These are phyloP conservation scores for Aphidius ervi DNA, from an alignment of 1,140 invertebrate genomes.

Conservation along the genomic window DNA sequence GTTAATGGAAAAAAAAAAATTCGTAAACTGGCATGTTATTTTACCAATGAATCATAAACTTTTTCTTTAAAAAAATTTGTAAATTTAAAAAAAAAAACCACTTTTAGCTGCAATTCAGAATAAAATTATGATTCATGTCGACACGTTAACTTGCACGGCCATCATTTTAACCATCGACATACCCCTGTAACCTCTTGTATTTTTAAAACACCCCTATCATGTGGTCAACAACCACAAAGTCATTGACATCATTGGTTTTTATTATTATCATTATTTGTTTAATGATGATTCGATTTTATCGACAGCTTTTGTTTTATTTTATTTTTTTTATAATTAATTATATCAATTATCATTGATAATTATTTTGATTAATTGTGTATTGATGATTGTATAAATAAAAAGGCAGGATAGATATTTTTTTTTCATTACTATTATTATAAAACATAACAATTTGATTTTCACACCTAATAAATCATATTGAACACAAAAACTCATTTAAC, in stretches of 20 bases:
- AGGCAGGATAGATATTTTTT: too few species aligned
- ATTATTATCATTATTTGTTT: constrained; percentile 1
- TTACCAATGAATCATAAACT: neutral
- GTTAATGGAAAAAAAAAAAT: neutral
- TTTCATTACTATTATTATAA: too few species aligned
- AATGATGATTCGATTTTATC: neutral
- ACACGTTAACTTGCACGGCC: constrained; percentile 42
- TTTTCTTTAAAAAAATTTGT: neutral
- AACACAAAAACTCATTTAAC: too few species aligned
- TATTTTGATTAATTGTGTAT: too few species aligned
- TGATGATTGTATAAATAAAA: too few species aligned
- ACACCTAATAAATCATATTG: too few species aligned
- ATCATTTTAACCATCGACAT: constrained; percentile 6
- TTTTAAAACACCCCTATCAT: constrained; percentile 13
- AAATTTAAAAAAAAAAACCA: constrained; percentile 4
- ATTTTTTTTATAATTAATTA: neutral
- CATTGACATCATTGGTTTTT: constrained; percentile 51
- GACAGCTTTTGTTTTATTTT: neutral
- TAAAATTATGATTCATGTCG: constrained; percentile 31
- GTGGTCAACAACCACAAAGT: constrained; percentile 45
- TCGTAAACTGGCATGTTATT: neutral
- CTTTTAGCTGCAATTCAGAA: constrained; percentile 8
- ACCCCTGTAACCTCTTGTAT: too few species aligned
- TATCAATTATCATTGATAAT: neutral
- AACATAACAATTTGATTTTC: too few species aligned